Base-by-base conservation (phyloP, 2,113 vertebrate species). In the Prietella phreatophila region DNA sequence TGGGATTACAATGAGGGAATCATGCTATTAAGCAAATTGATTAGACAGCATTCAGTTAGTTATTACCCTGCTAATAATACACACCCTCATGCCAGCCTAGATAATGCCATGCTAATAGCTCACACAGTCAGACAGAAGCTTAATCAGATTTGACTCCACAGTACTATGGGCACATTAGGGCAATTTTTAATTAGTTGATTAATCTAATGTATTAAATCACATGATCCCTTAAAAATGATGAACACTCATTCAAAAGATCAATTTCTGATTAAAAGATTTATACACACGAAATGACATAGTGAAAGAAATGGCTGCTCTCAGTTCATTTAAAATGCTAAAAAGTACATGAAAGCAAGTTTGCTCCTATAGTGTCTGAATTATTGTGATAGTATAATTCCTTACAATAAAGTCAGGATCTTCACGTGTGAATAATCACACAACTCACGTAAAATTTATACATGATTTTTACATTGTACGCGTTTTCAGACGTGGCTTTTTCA, bases 1-100 rank as follows among this genome's bases (percentile, higher is more conserved):
- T 89, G 65, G 84, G 83, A 55, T 78, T 47, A 50, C 65, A 82
- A 50, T 82, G 33, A 87, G 58, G 55, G 81, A 78, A 89, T 85
- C 47, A 89, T 69, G n/a, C 58, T 56, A 85, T 85, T 79, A 85
- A 83, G 83, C 86, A 83, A 22, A 78, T 76, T 82, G 76, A 89
- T 22, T 85, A 67, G 61, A 85, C 86, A 87, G 83, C 83, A 63
- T 73, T 85, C 7, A 69, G 78, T 88, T 60, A 50, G 78, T 60
- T 85, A 67, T 79, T 81, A 83, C 82, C 83, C 55, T 61, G 60
- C 39, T 83, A 50, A 88, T 25, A 83, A 78, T 20, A 69, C 27
- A 0, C 60, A 47, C 39, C 65, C 33, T 85, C 76, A 65, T 60
- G 25, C 60, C 82, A 89, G 63, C 22, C 14, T 60, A 71, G 60